Percentiles rank a stretch among this genome's conserved stretches.
Conservation (phyloP, 2,113 vertebrate genomes). For the Hydrochoerus hydrochaeris region DNA sequence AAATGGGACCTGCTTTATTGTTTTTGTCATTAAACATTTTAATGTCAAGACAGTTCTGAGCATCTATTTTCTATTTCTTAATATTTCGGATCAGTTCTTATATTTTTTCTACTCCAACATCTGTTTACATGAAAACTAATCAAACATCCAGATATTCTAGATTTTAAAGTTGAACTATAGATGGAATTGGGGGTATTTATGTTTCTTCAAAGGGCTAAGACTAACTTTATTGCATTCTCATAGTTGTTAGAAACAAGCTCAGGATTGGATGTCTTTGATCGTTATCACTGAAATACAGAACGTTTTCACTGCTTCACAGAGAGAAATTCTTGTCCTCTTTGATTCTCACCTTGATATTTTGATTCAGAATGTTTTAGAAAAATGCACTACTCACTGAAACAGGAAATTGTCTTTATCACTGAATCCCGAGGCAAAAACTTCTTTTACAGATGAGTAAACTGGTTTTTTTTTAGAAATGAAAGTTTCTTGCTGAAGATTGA, state of each 20-base stretch:
- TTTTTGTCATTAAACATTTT: constrained; percentile 71
- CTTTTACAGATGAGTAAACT: neutral
- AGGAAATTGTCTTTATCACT: neutral
- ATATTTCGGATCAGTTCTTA: neutral
- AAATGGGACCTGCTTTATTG: constrained; percentile 38
- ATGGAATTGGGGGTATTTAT: neutral
- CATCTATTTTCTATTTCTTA: constrained; percentile 36
- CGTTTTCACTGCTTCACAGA: neutral
- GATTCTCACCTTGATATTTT: constrained; percentile 28
- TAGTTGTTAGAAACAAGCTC: neutral
- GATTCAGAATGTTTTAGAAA: constrained; percentile 38
- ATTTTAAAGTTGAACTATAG: neutral
- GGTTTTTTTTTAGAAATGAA: constrained; percentile 13
- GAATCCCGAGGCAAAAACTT: neutral
- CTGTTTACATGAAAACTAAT: neutral
- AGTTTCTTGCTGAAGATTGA: constrained; percentile 22
- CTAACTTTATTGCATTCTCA: constrained; percentile 1
- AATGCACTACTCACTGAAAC: neutral
- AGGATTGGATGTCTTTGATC: neutral
- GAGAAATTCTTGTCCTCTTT: neutral
- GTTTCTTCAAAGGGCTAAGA: neutral
- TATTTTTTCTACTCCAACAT: neutral
- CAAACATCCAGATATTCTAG: neutral
- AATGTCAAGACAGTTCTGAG: neutral
- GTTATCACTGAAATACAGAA: neutral